A percentile compares a stretch with the other conserved stretches of the same genome.
These are phyloP conservation scores for Didymodactylos carnosus DNA, from an alignment of 2,888 invertebrate species.

Conservation along the genomic window DNA sequence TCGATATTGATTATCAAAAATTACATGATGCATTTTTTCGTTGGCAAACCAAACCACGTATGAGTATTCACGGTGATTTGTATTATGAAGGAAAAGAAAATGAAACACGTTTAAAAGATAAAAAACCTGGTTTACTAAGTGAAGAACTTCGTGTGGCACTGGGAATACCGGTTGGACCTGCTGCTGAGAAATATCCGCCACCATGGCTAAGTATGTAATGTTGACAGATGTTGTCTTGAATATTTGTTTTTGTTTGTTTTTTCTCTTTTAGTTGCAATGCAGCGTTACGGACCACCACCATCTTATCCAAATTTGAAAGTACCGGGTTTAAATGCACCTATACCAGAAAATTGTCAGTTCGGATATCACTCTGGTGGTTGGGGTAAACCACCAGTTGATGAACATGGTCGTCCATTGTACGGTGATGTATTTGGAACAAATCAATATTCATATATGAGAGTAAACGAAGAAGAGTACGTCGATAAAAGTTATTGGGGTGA, in stretches of 20 bases:
- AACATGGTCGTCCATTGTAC: conserved; percentile 84
- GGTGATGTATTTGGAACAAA: conserved; percentile 87
- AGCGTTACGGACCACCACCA: conserved; percentile 92
- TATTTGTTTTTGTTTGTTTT: too few relatives aligned
- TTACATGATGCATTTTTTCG: conserved; percentile 96
- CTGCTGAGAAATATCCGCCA: conserved; percentile 48
- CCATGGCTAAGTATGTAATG: too few relatives aligned
- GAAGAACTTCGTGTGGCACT: conserved; percentile 84
- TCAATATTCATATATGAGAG: conserved; percentile 16
- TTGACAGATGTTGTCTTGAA: too few relatives aligned
- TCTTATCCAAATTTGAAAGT: conserved; percentile 95
- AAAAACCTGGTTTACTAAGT: conserved; percentile 88
- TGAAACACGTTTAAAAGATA: conserved; percentile 85
- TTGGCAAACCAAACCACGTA: conserved; percentile 93
- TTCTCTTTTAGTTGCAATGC: conserved; percentile 95
- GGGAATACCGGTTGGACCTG: conserved; percentile 91
- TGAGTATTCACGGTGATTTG: conserved; percentile 94
- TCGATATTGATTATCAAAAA: conserved; percentile 98
- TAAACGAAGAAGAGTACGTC: conserved; percentile 46
- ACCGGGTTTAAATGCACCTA: conserved; percentile 87
- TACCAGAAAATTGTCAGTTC: conserved; percentile 84
- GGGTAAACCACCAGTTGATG: conserved; percentile 98
- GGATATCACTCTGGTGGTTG: conserved; percentile 98
- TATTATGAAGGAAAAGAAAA: conserved; percentile 98
- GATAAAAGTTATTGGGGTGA: conserved; percentile 34